These are phyloP conservation scores for Pocillopora grandis DNA, from an alignment of 92 coral and sea anemone species.

Conservation along the genomic window DNA sequence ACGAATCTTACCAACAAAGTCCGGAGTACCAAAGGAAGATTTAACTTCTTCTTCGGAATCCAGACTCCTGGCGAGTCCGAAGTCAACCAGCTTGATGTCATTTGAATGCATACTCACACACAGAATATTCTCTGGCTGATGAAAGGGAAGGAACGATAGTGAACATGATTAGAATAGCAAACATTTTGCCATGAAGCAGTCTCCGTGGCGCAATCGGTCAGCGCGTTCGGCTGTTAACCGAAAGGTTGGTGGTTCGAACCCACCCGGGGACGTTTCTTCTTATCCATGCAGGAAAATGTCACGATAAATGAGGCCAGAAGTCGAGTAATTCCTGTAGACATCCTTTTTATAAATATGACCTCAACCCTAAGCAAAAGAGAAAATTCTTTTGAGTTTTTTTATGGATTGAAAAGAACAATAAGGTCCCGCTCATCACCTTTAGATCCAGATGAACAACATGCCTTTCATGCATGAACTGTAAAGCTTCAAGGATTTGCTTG, in stretches of 20 bases:
- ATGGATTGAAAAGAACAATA: too few relatives aligned
- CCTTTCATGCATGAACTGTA: constrained; percentile 84
- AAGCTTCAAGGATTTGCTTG: constrained; percentile 82
- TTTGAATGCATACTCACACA: constrained; percentile 82
- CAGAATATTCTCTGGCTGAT: constrained; percentile 93
- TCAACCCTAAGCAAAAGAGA: too few relatives aligned
- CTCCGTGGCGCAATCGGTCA: constrained; percentile 91
- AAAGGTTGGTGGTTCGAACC: constrained; percentile 88
- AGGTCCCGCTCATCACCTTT: constrained; percentile 48
- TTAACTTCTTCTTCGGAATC: constrained; percentile 77
- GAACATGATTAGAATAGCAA: neutral
- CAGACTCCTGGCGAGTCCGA: constrained; percentile 90
- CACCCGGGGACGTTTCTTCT: constrained; percentile 68
- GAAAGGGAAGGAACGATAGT: neutral
- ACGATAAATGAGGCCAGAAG: too few relatives aligned
- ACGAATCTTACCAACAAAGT: constrained; percentile 81
- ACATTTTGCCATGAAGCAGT: neutral
- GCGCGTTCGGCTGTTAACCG: constrained; percentile 97
- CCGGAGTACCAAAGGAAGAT: constrained; percentile 95
- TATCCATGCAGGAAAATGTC: neutral
- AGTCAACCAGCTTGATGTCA: constrained; percentile 92
- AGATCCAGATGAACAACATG: constrained; percentile 94
- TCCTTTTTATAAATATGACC: neutral
- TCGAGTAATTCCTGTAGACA: neutral
- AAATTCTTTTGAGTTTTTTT: too few relatives aligned